Percentiles rank a stretch among this genome's conserved stretches.
Conservation (phyloP, 2,113 vertebrate species). For the Pogona vitticeps region DNA sequence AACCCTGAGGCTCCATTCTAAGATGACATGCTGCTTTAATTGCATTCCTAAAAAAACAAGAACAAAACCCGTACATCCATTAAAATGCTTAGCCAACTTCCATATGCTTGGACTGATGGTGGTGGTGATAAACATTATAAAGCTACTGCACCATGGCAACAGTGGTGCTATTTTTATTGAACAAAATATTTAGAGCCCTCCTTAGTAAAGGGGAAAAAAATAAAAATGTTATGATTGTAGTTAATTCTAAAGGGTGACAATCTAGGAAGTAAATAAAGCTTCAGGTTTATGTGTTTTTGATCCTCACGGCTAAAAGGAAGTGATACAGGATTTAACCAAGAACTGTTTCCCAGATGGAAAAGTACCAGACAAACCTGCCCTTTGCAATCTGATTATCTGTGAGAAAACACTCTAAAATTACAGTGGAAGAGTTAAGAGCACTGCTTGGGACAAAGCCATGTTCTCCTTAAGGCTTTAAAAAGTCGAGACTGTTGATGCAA, state of each 20-base stretch:
- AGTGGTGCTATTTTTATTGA: background rate
- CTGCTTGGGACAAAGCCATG: background rate
- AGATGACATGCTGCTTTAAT: background rate
- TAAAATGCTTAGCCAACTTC: too few species aligned
- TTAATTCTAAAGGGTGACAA: background rate
- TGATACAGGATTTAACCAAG: background rate
- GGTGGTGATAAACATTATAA: background rate
- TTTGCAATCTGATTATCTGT: background rate
- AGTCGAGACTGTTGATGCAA: background rate
- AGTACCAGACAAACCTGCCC: background rate
- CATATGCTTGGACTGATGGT: background rate
- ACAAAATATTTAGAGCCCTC: background rate
- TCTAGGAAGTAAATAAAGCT: background rate
- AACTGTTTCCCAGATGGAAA: background rate
- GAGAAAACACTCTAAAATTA: background rate
- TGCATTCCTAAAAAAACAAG: background rate
- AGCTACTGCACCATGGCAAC: background rate
- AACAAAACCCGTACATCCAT: too few species aligned
- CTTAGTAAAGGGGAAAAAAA: background rate
- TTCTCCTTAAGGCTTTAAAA: background rate
- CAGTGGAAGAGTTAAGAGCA: background rate
- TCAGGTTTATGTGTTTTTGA: background rate
- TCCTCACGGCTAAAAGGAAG: background rate
- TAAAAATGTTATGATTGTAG: background rate
- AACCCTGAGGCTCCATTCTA: background rate